Evolutionary conservation across 2,888 invertebrate genomes (phyloP).

Genomic region (Strigamia crassipes): DNA sequence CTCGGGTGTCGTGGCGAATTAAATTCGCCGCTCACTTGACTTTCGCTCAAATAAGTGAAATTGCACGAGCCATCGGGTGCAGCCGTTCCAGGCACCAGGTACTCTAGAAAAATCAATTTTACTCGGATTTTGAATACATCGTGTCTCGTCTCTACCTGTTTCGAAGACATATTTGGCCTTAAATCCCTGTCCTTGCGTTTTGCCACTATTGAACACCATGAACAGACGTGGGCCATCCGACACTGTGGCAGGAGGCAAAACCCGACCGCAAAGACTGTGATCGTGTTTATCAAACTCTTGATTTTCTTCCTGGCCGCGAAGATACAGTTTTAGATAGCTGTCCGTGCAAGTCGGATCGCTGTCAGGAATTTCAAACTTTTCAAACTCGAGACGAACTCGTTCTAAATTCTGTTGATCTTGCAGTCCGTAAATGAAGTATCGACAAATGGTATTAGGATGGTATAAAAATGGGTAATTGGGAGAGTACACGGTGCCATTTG

Average conservation of each 20-base stretch:
- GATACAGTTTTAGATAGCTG: conserved; percentile 86
- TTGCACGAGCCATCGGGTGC: conserved; percentile 87
- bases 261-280: conserved; percentile 86
- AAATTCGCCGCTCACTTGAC: conserved; percentile 85
- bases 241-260: conserved; percentile 74
- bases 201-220: conserved; percentile 93
- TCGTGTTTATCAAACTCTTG: conserved; percentile 83
- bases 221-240: conserved; percentile 92
- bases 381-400: conserved; percentile 86
- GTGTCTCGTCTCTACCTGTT: conserved; percentile 66
- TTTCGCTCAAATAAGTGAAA: conserved; percentile 86
- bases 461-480: conserved; percentile 96
- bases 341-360: conserved; percentile 70
- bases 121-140: not conserved
- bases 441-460: conserved; percentile 94
- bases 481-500: conserved; percentile 89
- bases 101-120: conserved; percentile 68
- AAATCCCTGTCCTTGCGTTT: conserved; percentile 86
- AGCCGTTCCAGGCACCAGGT: conserved; percentile 90
- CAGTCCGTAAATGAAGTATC: conserved; percentile 97
- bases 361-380: conserved; percentile 82
- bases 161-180: conserved; percentile 85
- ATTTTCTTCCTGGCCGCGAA: conserved; percentile 90
- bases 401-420: conserved; percentile 96
- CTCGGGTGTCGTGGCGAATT: conserved; percentile 96